These are phyloP conservation scores for Peribatodes rhomboidaria DNA, from an alignment of 2,888 invertebrate species.

Conservation along the genomic window DNA sequence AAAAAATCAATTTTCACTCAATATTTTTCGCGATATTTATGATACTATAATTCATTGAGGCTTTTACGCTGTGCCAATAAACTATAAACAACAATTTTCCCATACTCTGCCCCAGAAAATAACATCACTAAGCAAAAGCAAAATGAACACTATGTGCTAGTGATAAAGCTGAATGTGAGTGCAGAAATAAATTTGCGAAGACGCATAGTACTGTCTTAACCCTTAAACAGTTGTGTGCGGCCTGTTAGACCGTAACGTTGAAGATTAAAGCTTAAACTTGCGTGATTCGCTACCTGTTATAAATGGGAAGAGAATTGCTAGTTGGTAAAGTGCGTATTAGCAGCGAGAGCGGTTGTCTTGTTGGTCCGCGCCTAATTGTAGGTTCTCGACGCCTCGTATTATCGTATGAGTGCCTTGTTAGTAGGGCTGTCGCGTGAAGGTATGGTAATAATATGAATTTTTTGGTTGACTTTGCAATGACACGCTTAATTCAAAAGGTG, in stretches of 20 bases:
- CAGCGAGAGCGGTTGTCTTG: constrained; percentile 68
- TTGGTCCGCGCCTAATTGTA: constrained; percentile 81
- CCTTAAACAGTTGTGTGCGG: constrained; percentile 53
- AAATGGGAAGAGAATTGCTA: constrained; percentile 63
- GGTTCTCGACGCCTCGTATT: constrained; percentile 82
- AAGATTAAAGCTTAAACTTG: constrained; percentile 48
- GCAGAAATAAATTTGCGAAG: constrained; percentile 52
- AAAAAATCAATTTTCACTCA: constrained; percentile 75
- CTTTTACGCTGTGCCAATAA: constrained; percentile 73
- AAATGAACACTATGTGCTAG: constrained; percentile 41
- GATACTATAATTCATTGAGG: constrained; percentile 67
- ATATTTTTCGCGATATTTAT: constrained; percentile 68
- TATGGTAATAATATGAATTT: not conserved
- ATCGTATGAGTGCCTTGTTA: constrained; percentile 61
- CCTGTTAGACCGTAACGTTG: constrained; percentile 42
- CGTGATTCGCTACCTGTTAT: constrained; percentile 22
- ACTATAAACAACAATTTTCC: constrained; percentile 76
- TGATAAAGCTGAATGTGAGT: constrained; percentile 21
- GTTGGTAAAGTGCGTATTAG: constrained; percentile 81
- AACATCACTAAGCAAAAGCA: constrained; percentile 31
- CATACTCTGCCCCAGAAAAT: constrained; percentile 51
- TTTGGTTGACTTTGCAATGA: not conserved
- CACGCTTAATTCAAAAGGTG: not conserved
- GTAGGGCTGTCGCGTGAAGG: constrained; percentile 46
- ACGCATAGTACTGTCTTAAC: constrained; percentile 65